phyloP scores from a whole-genome alignment of 2,797 vertebrate species.

The Melanogrammus aeglefinus region DNA sequence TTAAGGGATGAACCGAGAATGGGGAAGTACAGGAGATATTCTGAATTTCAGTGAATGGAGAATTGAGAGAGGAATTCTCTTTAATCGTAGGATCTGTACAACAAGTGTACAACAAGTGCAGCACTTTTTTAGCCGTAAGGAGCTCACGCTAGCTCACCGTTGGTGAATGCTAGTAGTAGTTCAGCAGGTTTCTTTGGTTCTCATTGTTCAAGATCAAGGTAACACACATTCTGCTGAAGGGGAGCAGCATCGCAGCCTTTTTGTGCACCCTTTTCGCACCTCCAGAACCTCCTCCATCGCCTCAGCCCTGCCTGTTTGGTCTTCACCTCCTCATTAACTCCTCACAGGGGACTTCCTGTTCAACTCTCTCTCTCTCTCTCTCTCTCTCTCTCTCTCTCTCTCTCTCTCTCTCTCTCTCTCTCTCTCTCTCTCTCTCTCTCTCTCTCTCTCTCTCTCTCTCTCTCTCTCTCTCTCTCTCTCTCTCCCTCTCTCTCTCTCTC shows the following conservation, averaged over 20 bases:
- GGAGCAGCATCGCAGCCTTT: constrained; percentile 32
- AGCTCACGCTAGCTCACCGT: too few species aligned
- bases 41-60: too few species aligned
- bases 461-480: too few species aligned
- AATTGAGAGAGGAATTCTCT: too few species aligned
- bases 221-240: constrained; percentile 34
- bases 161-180: too few species aligned
- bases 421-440: constrained; percentile 28
- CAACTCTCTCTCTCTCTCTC: constrained; percentile 35
- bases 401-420: too few species aligned
- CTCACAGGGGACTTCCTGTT: constrained; percentile 70
- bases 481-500: constrained; percentile 13
- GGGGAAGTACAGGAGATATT: too few species aligned
- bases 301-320: constrained; percentile 69
- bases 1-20: too few species aligned
- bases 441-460: constrained; percentile 16
- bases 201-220: constrained; percentile 78
- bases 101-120: too few species aligned
- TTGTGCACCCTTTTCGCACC: not conserved
- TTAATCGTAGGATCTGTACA: too few species aligned
- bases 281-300: constrained; percentile 22
- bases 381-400: too few species aligned
- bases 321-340: constrained; percentile 72
- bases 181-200: constrained; percentile 1
- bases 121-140: too few species aligned